A percentile compares a stretch with the other conserved stretches of the same genome.
Conservation (phyloP, 2,888 invertebrate species). For the Cerastis rubricosa region DNA sequence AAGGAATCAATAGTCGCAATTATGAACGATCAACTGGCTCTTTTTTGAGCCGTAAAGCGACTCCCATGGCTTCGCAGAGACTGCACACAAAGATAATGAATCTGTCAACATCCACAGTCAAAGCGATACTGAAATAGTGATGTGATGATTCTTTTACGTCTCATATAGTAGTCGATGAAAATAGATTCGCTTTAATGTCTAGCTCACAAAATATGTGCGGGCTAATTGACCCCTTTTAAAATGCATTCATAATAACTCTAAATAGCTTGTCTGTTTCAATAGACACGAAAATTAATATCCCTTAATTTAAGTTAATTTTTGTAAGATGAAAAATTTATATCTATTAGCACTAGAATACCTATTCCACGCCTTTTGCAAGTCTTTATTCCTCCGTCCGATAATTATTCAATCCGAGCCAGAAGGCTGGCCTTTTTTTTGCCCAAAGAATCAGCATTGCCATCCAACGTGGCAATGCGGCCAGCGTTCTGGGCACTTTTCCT, state of each 20-base stretch:
- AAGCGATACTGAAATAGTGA: slow-evolving; percentile 58
- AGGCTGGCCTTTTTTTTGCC: too few species aligned
- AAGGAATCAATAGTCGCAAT: slow-evolving; percentile 63
- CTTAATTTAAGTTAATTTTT: background rate
- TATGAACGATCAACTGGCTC: slow-evolving; percentile 60
- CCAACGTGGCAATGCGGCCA: too few species aligned
- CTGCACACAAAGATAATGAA: slow-evolving; percentile 69
- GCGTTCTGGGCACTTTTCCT: too few species aligned
- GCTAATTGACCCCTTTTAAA: background rate
- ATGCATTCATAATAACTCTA: background rate
- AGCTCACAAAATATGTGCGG: background rate
- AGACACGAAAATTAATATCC: background rate
- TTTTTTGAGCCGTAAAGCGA: slow-evolving; percentile 48
- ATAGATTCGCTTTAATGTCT: background rate
- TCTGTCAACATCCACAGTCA: slow-evolving; percentile 67
- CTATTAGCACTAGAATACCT: background rate
- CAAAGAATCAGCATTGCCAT: too few species aligned
- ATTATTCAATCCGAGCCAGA: background rate
- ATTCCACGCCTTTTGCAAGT: background rate
- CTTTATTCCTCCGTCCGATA: background rate
- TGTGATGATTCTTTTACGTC: slow-evolving; percentile 14
- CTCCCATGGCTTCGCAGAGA: slow-evolving; percentile 45
- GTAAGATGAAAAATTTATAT: background rate
- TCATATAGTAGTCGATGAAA: slow-evolving; percentile 18
- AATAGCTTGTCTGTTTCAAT: background rate